Evolutionary conservation across 2,797 vertebrate species (phyloP), one percentile per base, ranked within the genome.

Genomic region (Acanthurus leucopareius): DNA sequence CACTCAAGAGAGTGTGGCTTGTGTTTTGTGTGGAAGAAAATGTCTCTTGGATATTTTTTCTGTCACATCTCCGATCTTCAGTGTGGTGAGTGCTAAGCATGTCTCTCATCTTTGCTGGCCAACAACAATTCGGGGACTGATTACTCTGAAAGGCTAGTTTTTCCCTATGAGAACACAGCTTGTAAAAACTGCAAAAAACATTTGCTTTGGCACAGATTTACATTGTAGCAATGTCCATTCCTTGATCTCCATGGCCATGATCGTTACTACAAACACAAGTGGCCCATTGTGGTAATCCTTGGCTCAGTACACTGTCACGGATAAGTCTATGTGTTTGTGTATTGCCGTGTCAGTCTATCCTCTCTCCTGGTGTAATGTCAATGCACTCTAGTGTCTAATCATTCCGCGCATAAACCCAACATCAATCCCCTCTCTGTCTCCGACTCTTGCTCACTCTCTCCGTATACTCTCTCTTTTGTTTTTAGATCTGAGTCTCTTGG

Each of bases 401-500:
- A 86, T 93, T 90, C 90, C 20, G 76, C 79, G 67, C 87, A 83
- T 91, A 90, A 93, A 92, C 87, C 86, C 90, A 83, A 91, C 89
- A 91, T 94, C 93, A 93, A 94, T 92, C 88, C 92, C 90, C 85
- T 90, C 87, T 90, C 86, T 91, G 90, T 92, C 82, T 91, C 83
- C 69, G 52, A 87, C 87, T 89, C 80, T 73, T 79, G 57, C 83
- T 88, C 87, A 80, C 80, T 87, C 87, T 89, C 87, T 79, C 88
- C 82, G 64, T 82, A 80, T 85, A 77, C 75, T 81, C 85, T 87
- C 76, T 19, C 80, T 84, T 88, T 86, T 84, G 71, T 81, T 82
- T 88, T 95, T 90, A 98, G 90, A 98, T 98, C 92, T 98, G 97
- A 79, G 97, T 98, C 94, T 98, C 97, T 94, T 98, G 97, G 86